Evolutionary conservation across 2,888 invertebrate genomes (phyloP).

Genomic region (Sinhomidia bicolor): DNA sequence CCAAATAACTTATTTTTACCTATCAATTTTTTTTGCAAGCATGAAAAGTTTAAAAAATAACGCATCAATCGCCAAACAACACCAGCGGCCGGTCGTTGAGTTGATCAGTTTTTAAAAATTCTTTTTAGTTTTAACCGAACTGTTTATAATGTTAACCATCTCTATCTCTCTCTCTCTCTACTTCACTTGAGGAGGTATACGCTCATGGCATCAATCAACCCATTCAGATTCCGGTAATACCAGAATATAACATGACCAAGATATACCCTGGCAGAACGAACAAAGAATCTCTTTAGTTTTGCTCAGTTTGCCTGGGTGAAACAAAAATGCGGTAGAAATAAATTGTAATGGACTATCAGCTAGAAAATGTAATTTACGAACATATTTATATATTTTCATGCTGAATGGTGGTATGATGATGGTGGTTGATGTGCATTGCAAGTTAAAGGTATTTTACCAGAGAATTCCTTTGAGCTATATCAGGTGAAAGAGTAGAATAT

Average conservation of each 20-base stretch:
- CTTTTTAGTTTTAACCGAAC: slow-evolving; percentile 18
- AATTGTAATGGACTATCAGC: slow-evolving; percentile 15
- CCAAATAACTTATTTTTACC: not conserved
- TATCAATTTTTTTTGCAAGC: not conserved
- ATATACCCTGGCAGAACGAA: not conserved
- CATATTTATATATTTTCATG: not conserved
- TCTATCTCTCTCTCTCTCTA: not conserved
- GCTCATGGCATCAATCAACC: slow-evolving; percentile 68
- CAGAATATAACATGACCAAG: slow-evolving; percentile 58
- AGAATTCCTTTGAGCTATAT: slow-evolving; percentile 43
- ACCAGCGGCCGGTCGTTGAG: not conserved
- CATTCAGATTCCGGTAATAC: slow-evolving; percentile 69
- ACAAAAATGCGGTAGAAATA: not conserved
- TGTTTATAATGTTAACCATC: not conserved
- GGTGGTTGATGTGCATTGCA: not conserved
- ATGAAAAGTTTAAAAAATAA: not conserved
- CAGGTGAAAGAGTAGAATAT: too few species aligned
- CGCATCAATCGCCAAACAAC: not conserved
- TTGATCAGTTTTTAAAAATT: slow-evolving; percentile 19
- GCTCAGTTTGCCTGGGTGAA: too few species aligned
- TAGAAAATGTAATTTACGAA: slow-evolving; percentile 18
- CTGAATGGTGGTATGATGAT: not conserved
- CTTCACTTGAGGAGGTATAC: not conserved
- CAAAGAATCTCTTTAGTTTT: slow-evolving; percentile 4
- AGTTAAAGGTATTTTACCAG: slow-evolving; percentile 20